Evolutionary conservation across 2,888 invertebrate species (phyloP).

Genomic region (Strigamia crassipes): DNA sequence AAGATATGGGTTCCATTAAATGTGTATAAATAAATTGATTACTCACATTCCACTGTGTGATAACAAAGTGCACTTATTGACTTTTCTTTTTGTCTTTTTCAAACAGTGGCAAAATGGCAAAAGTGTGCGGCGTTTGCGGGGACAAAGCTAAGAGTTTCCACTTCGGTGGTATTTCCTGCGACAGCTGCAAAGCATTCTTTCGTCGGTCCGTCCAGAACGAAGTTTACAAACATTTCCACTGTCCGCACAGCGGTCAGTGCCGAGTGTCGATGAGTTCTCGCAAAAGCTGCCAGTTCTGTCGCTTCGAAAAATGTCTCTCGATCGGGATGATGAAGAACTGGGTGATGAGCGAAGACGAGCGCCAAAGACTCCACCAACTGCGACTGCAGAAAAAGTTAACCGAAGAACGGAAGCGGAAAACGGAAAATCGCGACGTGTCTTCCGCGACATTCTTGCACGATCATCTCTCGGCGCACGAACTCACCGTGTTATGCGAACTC

Average conservation of each 20-base stretch:
- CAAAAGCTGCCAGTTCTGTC: conserved; percentile 58
- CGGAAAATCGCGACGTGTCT: neutral
- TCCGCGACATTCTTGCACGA: conserved; percentile 2
- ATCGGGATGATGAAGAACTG: conserved; percentile 60
- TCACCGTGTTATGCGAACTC: neutral
- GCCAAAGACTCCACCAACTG: conserved; percentile 52
- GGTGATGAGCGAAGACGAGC: conserved; percentile 58
- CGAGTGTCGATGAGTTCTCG: conserved; percentile 56
- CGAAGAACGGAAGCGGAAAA: neutral
- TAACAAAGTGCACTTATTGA: too few relatives aligned
- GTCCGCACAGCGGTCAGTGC: conserved; percentile 56
- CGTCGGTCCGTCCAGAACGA: conserved; percentile 59
- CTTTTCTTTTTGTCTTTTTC: neutral
- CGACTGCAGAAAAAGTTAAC: conserved; percentile 51
- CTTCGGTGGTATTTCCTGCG: conserved; percentile 59
- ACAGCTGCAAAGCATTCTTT: conserved; percentile 60
- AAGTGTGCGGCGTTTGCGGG: conserved; percentile 58
- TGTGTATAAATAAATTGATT: too few relatives aligned
- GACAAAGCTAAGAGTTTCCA: conserved; percentile 59
- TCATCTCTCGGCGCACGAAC: neutral
- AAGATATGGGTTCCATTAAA: too few relatives aligned
- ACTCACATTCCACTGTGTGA: too few relatives aligned
- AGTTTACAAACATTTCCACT: conserved; percentile 56
- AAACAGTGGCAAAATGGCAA: conserved; percentile 48
- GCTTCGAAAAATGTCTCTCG: conserved; percentile 57